Conservation (phyloP, 2,113 vertebrate species). For the Cebidichthys violaceus region DNA sequence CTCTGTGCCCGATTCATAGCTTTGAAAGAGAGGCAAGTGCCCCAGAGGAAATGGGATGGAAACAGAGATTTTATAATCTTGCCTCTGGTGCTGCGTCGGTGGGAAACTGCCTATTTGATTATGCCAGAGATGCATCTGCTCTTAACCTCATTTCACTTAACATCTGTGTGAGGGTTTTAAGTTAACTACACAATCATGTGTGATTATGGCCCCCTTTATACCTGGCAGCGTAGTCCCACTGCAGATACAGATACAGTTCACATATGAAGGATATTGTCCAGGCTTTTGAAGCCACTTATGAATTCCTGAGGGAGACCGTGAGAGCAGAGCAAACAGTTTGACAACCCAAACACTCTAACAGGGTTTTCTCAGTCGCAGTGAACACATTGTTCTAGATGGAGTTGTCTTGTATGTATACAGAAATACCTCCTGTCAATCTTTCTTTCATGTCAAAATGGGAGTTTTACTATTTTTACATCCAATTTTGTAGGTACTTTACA, state of each 20-base stretch:
- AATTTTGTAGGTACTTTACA: neutral
- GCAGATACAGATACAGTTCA: constrained; percentile 35
- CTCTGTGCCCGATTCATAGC: constrained; percentile 34
- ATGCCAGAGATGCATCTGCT: constrained; percentile 66
- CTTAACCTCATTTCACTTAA: constrained; percentile 67
- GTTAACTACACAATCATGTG: constrained; percentile 68
- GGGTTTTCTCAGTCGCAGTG: neutral
- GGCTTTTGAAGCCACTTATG: constrained; percentile 30
- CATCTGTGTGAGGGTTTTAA: constrained; percentile 64
- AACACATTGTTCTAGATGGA: constrained; percentile 33
- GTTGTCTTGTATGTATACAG: constrained; percentile 24
- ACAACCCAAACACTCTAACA: constrained; percentile 29
- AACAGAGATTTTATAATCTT: constrained; percentile 54
- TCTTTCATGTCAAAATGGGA: constrained; percentile 4
- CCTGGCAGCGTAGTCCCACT: constrained; percentile 1
- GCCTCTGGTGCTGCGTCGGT: constrained; percentile 42
- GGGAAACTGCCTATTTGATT: constrained; percentile 58
- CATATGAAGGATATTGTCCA: constrained; percentile 19
- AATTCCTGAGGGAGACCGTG: constrained; percentile 26
- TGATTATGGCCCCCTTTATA: constrained; percentile 45
- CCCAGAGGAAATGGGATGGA: constrained; percentile 45
- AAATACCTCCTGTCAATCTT: neutral
- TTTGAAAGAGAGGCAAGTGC: constrained; percentile 31
- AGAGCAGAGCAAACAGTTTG: neutral
- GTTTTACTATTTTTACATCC: neutral